Base-by-base conservation (phyloP, 2,888 invertebrate genomes). In the Drosophila emarginata region DNA sequence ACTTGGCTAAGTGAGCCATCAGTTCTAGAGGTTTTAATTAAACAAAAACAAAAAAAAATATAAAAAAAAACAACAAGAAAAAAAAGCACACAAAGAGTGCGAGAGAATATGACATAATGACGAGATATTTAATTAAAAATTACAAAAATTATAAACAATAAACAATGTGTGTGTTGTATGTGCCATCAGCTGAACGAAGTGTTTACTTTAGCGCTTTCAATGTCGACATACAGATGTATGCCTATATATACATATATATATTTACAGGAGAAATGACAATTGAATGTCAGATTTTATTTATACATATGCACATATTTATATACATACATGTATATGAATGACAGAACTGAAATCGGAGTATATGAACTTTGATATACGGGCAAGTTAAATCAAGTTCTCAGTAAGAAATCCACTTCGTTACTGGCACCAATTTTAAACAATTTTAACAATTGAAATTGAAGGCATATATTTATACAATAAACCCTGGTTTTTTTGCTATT, bases 131-230 rank as follows among this genome's bases (percentile, higher is more conserved):
- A 87, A 81, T 81, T 79, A 81, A 81, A 45, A 81, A 84, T 85
- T 87, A 81, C 67, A 87, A 81, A 87, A 78, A 78, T 84, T 80
- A 87, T 87, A 84, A 81, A 84, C 87, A 84, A 79, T 83, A 76
- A 66, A 74, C 74, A 69, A 32, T 50, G 64, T 50, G 61, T 61
- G 58, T 45, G 36, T 39, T 37, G 54, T 66, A 61, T 39, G 36
- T 50, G 61, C 52, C 67, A 76, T n/a, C 72, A 63, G 62, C 57
- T 82, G 72, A 61, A 75, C 54, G 59, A 50, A 62, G 32, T 87
- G 70, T 79, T 87, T 87, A 79, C 87, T 71, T 84, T 86, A 52
- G 50, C 59, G 67, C 79, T 71, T 58, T 67, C 53, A 26, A 64
- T 72, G 54, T 72, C 59, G 72, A 36, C 36, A 37, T 36, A 26